A percentile compares a stretch with the other conserved stretches of the same genome.
phyloP scores from a whole-genome alignment of 2,888 invertebrate species.

The Magallana nippona region DNA sequence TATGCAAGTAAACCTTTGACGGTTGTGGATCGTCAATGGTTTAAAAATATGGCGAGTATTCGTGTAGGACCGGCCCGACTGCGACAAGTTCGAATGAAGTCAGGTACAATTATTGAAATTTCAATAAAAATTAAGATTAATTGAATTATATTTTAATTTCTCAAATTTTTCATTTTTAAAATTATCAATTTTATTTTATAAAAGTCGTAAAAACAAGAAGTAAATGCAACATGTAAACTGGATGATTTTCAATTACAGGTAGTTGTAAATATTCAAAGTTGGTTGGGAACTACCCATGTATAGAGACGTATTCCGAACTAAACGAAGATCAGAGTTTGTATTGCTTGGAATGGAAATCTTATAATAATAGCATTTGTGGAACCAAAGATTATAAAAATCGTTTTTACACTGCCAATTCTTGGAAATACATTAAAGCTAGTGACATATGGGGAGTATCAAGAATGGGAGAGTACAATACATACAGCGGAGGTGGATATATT shows the following conservation, averaged over 20 bases:
- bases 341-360: conserved; percentile 59
- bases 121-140: neutral
- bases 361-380: conserved; percentile 1
- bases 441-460: conserved; percentile 63
- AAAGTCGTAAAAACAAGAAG: no score
- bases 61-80: conserved; percentile 46
- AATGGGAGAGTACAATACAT: conserved; percentile 60
- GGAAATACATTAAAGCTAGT: conserved; percentile 60
- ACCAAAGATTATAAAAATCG: neutral
- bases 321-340: conserved; percentile 55
- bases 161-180: no score
- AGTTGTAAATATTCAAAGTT: neutral
- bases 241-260: neutral
- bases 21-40: conserved; percentile 27
- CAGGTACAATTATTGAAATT: conserved; percentile 40
- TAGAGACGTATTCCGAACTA: conserved; percentile 49
- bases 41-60: conserved; percentile 41
- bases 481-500: conserved; percentile 72
- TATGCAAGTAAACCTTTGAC: conserved; percentile 37
- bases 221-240: no score
- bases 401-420: conserved; percentile 57
- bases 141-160: no score
- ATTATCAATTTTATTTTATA: no score
- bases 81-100: conserved; percentile 45
- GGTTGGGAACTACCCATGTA: conserved; percentile 45